Evolutionary conservation across 2,113 vertebrate species (phyloP).

Genomic region (Sisor rabdophorus): DNA sequence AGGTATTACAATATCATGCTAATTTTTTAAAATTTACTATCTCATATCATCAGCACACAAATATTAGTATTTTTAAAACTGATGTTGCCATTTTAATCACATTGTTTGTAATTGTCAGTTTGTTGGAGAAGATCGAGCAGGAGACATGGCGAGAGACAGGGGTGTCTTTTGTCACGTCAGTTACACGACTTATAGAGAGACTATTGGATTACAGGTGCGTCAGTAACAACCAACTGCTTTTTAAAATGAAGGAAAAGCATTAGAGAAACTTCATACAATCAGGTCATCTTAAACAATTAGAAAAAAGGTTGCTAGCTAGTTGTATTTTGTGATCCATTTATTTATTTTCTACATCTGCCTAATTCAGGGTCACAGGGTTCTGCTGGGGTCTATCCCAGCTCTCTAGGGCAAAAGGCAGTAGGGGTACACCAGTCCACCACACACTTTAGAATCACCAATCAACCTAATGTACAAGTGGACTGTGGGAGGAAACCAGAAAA

Average conservation of each 20-base stretch:
- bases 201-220: slow-evolving; percentile 91
- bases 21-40: background rate
- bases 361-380: too few species aligned
- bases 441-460: too few species aligned
- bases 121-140: slow-evolving; percentile 97
- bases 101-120: slow-evolving; percentile 60
- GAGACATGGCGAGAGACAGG: slow-evolving; percentile 97
- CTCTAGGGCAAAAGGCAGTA: too few species aligned
- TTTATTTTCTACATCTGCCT: too few species aligned
- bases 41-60: background rate
- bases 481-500: too few species aligned
- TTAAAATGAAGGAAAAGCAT: background rate
- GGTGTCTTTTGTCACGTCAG: slow-evolving; percentile 91
- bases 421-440: too few species aligned
- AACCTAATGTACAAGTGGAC: too few species aligned
- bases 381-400: too few species aligned
- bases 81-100: background rate
- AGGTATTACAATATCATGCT: slow-evolving; percentile 75
- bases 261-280: background rate
- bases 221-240: background rate
- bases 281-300: background rate
- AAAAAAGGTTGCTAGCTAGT: too few species aligned
- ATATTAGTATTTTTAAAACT: background rate
- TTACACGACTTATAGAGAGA: slow-evolving; percentile 95
- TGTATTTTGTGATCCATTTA: too few species aligned